These are phyloP conservation scores for Pseudopleuronectes americanus DNA, from an alignment of 2,797 vertebrate genomes.

Conservation along the genomic window DNA sequence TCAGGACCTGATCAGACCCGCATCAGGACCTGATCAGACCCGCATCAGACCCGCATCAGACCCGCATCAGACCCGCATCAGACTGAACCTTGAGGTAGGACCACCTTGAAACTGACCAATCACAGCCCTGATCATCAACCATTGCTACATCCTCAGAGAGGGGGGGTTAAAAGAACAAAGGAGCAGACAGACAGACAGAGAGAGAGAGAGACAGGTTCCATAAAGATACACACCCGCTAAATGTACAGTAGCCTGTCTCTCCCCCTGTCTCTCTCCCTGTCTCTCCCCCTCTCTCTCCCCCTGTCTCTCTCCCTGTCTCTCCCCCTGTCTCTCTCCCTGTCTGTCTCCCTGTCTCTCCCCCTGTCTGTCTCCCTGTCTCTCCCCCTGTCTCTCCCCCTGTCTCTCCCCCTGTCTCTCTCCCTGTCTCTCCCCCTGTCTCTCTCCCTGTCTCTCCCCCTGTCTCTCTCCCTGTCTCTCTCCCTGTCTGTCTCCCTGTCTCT, in stretches of 20 bases:
- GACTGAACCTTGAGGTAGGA: constrained; percentile 60
- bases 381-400: no score
- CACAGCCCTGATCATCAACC: neutral
- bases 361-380: neutral
- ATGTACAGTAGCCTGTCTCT: neutral
- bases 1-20: constrained; percentile 28
- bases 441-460: neutral
- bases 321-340: constrained; percentile 1
- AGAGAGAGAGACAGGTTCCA: no score
- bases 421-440: neutral
- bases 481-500: constrained; percentile 1
- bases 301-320: constrained; percentile 1
- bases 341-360: neutral
- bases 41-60: constrained; percentile 8
- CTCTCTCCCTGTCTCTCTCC: neutral
- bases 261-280: neutral
- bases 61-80: neutral
- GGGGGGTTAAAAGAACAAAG: constrained; percentile 15
- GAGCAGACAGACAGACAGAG: neutral
- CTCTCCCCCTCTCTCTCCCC: neutral
- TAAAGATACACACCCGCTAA: no score
- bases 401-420: neutral
- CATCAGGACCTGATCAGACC: constrained; percentile 5
- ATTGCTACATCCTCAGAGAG: neutral
- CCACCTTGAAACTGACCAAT: constrained; percentile 10